Evolutionary conservation across 2,888 invertebrate genomes (phyloP).

Genomic region (Cantharis lateralis): DNA sequence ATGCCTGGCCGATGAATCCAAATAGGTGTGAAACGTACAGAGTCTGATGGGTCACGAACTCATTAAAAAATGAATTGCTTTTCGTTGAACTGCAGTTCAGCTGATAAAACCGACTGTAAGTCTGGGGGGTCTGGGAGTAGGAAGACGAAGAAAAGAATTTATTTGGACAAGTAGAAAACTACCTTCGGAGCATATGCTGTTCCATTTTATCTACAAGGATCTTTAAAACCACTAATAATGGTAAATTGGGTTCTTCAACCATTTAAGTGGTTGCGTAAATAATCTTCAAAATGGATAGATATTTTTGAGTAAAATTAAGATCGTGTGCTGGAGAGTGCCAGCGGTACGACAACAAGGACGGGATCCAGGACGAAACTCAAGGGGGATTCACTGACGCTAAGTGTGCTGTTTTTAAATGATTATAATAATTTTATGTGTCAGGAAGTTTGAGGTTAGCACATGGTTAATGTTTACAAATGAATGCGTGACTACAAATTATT

Average conservation of each 20-base stretch:
- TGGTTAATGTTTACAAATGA: slow-evolving; percentile 29
- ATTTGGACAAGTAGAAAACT: too few species aligned
- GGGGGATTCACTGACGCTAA: background rate
- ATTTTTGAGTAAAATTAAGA: background rate
- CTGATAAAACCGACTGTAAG: too few species aligned
- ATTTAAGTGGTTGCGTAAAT: background rate
- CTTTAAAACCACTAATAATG: background rate
- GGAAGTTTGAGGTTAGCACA: slow-evolving; percentile 36
- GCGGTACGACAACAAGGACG: background rate
- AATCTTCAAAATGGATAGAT: background rate
- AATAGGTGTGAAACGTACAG: too few species aligned
- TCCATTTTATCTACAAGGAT: background rate
- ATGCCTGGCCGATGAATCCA: too few species aligned
- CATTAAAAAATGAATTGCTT: too few species aligned
- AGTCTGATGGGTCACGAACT: too few species aligned
- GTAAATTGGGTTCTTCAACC: background rate
- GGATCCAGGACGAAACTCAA: background rate
- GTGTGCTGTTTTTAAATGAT: background rate
- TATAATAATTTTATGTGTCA: slow-evolving; percentile 34
- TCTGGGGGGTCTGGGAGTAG: too few species aligned
- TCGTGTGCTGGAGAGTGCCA: background rate
- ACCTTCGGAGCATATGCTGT: background rate
- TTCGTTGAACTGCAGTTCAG: too few species aligned
- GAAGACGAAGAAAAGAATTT: too few species aligned
- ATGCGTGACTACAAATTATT: slow-evolving; percentile 39